Evolutionary conservation across 2,113 vertebrate species (phyloP).

Genomic region (Ardeotis arabs): DNA sequence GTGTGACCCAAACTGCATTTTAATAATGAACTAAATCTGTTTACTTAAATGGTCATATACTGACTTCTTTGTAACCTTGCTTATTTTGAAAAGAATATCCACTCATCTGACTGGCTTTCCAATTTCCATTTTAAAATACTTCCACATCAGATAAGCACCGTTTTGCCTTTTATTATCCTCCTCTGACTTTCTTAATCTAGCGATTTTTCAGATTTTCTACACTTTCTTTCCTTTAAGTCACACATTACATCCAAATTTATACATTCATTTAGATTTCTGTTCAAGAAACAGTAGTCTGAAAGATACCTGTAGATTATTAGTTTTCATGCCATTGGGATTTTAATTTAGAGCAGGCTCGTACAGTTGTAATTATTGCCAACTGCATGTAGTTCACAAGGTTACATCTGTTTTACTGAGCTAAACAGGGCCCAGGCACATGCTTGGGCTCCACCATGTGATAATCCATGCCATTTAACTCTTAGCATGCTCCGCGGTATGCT

Average conservation of each 20-base stretch:
- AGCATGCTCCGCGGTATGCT: background rate
- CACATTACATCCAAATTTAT: background rate
- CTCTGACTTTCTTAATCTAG: background rate
- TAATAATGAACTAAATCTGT: background rate
- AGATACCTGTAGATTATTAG: background rate
- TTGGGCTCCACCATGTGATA: background rate
- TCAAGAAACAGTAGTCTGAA: background rate
- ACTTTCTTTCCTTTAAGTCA: background rate
- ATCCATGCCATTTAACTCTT: background rate
- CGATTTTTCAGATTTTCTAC: background rate
- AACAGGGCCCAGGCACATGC: background rate
- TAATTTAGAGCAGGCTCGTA: background rate
- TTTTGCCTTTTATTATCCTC: background rate
- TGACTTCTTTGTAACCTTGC: background rate
- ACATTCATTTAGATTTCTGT: background rate
- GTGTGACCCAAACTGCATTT: background rate
- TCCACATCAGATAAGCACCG: background rate
- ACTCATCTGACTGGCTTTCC: background rate
- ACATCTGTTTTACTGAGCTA: background rate
- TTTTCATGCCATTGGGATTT: background rate
- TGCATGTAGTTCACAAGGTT: background rate
- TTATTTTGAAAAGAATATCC: background rate
- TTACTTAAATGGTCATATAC: background rate
- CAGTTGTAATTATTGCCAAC: background rate
- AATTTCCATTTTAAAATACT: background rate